Percentiles rank a stretch among this genome's conserved stretches.
These are phyloP conservation scores for Oncorhynchus keta DNA, from an alignment of 2,113 vertebrate genomes.

Conservation along the genomic window DNA sequence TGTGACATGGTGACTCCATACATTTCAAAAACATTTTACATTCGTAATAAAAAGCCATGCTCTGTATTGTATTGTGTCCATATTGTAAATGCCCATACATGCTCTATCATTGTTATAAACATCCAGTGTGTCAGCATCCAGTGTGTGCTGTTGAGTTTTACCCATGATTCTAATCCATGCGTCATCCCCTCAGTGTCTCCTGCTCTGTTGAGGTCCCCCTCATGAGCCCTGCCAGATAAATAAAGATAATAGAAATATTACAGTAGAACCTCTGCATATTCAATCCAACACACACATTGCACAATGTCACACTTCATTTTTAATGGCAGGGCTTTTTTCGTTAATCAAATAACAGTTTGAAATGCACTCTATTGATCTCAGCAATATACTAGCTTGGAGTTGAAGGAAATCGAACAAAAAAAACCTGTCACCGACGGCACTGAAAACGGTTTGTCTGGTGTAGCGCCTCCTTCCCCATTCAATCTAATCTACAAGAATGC, in stretches of 20 bases:
- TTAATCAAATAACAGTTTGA: slow-evolving; percentile 76
- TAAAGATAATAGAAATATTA: slow-evolving; percentile 71
- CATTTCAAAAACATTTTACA: slow-evolving; percentile 51
- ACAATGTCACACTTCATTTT: slow-evolving; percentile 71
- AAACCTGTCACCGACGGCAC: slow-evolving; percentile 59
- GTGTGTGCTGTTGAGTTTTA: slow-evolving; percentile 63
- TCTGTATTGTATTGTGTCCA: slow-evolving; percentile 57
- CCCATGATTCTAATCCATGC: slow-evolving; percentile 67
- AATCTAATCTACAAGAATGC: slow-evolving; percentile 68
- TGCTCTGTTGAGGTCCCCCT: slow-evolving; percentile 60
- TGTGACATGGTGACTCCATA: slow-evolving; percentile 38
- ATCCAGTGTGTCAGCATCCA: slow-evolving; percentile 50
- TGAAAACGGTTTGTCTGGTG: slow-evolving; percentile 65
- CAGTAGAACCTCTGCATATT: slow-evolving; percentile 66
- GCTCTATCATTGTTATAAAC: slow-evolving; percentile 50
- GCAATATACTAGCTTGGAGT: slow-evolving; percentile 67
- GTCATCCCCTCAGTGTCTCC: slow-evolving; percentile 66
- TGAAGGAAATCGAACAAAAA: slow-evolving; percentile 63
- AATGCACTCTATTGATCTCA: slow-evolving; percentile 70
- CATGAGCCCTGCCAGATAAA: slow-evolving; percentile 63
- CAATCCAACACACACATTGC: slow-evolving; percentile 70
- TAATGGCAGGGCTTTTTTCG: slow-evolving; percentile 65
- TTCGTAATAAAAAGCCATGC: slow-evolving; percentile 62
- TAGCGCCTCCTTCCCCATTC: slow-evolving; percentile 56
- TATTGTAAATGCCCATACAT: slow-evolving; percentile 51